Conservation (phyloP, 2,113 vertebrate genomes). For the Silurus asotus region DNA sequence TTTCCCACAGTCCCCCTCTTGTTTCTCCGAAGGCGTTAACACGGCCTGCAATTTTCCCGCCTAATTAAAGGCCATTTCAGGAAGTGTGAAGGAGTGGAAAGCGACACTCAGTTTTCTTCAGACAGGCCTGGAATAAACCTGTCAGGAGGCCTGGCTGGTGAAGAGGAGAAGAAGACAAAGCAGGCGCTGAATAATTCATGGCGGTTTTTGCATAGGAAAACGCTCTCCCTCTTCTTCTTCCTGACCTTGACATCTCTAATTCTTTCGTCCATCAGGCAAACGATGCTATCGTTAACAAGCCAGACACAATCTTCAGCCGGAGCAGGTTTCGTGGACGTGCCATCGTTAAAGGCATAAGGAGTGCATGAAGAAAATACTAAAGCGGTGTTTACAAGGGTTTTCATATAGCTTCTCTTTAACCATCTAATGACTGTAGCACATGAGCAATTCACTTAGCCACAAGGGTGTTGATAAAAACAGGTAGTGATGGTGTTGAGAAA, state of each 20-base stretch:
- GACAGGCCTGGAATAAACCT: constrained; percentile 66
- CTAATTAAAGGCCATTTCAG: constrained; percentile 71
- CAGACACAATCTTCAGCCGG: constrained; percentile 31
- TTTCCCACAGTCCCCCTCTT: constrained; percentile 42
- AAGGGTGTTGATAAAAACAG: no score
- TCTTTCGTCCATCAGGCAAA: constrained; percentile 30
- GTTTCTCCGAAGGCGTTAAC: constrained; percentile 44
- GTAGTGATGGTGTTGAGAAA: no score
- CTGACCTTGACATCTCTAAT: constrained; percentile 50
- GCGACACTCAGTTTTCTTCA: constrained; percentile 43
- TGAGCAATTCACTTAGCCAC: no score
- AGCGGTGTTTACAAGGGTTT: not conserved
- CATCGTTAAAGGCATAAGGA: not conserved
- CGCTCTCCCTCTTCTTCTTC: constrained; percentile 43
- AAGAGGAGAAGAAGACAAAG: constrained; percentile 60
- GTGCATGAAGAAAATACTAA: not conserved
- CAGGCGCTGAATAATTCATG: constrained; percentile 73
- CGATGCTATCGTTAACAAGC: constrained; percentile 42
- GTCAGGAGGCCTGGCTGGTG: constrained; percentile 54
- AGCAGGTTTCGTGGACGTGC: constrained; percentile 11
- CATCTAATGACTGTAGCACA: no score
- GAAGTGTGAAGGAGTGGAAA: constrained; percentile 50
- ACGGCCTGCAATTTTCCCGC: constrained; percentile 67
- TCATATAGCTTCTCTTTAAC: no score
- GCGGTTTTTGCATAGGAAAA: constrained; percentile 49